Evolutionary conservation across 2,888 invertebrate genomes (phyloP).

Genomic region (Coelinius sp.): DNA sequence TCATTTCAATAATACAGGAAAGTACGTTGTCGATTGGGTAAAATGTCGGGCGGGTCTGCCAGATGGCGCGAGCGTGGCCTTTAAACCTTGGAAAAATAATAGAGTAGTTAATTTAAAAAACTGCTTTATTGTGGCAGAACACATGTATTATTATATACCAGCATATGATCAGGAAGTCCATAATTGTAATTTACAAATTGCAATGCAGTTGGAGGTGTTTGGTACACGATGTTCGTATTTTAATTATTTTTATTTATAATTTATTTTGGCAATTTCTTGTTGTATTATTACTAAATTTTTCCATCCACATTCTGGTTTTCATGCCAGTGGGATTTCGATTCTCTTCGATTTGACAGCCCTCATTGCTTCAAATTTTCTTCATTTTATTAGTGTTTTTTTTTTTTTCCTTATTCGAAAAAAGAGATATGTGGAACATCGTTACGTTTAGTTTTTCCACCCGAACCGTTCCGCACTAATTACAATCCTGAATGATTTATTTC

Average conservation of each 20-base stretch:
- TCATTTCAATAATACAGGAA: not conserved
- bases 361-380: slow-evolving; percentile 6
- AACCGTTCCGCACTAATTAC: slow-evolving; percentile 35
- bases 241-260: slow-evolving; percentile 3
- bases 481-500: slow-evolving; percentile 24
- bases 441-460: slow-evolving; percentile 40
- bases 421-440: slow-evolving; percentile 50
- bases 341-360: slow-evolving; percentile 18
- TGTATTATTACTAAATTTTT: slow-evolving; percentile 24
- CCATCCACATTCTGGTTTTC: slow-evolving; percentile 28
- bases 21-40: not conserved
- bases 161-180: slow-evolving; percentile 68
- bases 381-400: slow-evolving; percentile 8
- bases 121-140: slow-evolving; percentile 71
- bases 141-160: slow-evolving; percentile 68
- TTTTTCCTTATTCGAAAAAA: slow-evolving; percentile 37
- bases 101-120: slow-evolving; percentile 61
- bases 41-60: not conserved
- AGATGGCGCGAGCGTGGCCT: not conserved
- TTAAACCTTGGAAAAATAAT: slow-evolving; percentile 2
- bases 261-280: slow-evolving; percentile 33
- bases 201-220: slow-evolving; percentile 62
- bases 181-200: slow-evolving; percentile 66
- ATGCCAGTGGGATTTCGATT: not conserved
- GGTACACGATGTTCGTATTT: slow-evolving; percentile 56